Evolutionary conservation across 2,888 invertebrate species (phyloP).

Genomic region (Iselma pallidipennis): DNA sequence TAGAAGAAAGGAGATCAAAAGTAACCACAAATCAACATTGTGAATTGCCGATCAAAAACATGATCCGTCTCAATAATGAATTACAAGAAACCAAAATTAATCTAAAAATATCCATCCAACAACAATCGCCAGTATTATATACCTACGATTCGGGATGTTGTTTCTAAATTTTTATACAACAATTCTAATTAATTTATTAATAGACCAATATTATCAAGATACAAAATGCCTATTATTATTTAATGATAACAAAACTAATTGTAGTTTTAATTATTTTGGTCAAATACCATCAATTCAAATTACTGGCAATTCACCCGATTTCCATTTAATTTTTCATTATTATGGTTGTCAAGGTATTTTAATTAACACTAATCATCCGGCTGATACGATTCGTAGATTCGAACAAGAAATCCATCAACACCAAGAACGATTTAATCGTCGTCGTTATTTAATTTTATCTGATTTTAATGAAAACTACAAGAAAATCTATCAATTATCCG

Average conservation of each 20-base stretch:
- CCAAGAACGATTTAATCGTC: background rate
- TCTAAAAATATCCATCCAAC: no score
- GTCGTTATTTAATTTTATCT: conserved; percentile 29
- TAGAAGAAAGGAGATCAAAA: background rate
- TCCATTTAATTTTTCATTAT: conserved; percentile 31
- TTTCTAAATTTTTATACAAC: conserved; percentile 12
- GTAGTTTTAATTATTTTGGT: conserved; percentile 15
- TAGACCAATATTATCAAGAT: conserved; percentile 13
- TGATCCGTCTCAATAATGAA: background rate
- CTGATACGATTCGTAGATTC: conserved; percentile 27
- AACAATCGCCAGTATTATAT: no score
- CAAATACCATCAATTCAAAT: conserved; percentile 17
- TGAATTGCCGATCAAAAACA: background rate
- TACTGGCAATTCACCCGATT: background rate
- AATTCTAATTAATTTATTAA: conserved; percentile 14
- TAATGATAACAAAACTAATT: conserved; percentile 12
- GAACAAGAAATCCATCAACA: conserved; percentile 32
- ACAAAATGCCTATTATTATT: conserved; percentile 23
- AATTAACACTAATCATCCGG: conserved; percentile 28
- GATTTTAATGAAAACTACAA: conserved; percentile 19
- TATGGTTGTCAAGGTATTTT: conserved; percentile 41
- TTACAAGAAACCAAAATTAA: background rate
- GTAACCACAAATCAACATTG: background rate
- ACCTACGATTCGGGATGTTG: no score
- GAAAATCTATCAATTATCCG: conserved; percentile 28